phyloP scores from a whole-genome alignment of 2,113 vertebrate genomes.

The Terrapene triunguis region DNA sequence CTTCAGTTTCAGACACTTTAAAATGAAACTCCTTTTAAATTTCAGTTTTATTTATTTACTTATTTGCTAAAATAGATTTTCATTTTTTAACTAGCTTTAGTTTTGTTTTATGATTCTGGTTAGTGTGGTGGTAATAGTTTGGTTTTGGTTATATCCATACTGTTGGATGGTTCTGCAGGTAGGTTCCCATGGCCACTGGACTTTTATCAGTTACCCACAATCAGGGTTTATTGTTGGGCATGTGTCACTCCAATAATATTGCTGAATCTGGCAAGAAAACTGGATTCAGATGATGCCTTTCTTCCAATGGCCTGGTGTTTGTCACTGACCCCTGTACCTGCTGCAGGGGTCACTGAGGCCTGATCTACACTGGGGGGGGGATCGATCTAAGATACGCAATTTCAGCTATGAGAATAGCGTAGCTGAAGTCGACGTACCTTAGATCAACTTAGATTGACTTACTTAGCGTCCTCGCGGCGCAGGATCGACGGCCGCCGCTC shows the following conservation, averaged over 20 bases:
- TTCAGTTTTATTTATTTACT: not conserved
- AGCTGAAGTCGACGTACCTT: too few relatives aligned
- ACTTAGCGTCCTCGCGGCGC: too few relatives aligned
- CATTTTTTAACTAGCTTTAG: not conserved
- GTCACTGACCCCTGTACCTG: slow-evolving; percentile 30
- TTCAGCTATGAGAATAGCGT: too few relatives aligned
- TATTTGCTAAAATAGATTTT: not conserved
- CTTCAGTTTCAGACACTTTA: not conserved
- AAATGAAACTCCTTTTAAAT: not conserved
- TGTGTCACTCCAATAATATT: slow-evolving; percentile 44
- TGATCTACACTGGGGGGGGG: too few relatives aligned
- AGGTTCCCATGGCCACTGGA: slow-evolving; percentile 46
- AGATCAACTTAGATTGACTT: too few relatives aligned
- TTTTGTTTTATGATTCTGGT: not conserved
- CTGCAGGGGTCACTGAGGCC: not conserved
- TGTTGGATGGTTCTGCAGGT: slow-evolving; percentile 19
- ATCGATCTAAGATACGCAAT: too few relatives aligned
- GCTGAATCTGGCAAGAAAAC: slow-evolving; percentile 38
- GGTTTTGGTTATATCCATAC: slow-evolving; percentile 27
- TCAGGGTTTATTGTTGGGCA: slow-evolving; percentile 45
- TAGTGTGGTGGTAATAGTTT: slow-evolving; percentile 6
- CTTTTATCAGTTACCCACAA: slow-evolving; percentile 13
- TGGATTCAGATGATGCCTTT: slow-evolving; percentile 51
- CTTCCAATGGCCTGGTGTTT: slow-evolving; percentile 53
- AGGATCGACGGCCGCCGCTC: too few relatives aligned